Evolutionary conservation across 2,113 vertebrate species (phyloP).

Genomic region (Phylloscopus trochilus): DNA sequence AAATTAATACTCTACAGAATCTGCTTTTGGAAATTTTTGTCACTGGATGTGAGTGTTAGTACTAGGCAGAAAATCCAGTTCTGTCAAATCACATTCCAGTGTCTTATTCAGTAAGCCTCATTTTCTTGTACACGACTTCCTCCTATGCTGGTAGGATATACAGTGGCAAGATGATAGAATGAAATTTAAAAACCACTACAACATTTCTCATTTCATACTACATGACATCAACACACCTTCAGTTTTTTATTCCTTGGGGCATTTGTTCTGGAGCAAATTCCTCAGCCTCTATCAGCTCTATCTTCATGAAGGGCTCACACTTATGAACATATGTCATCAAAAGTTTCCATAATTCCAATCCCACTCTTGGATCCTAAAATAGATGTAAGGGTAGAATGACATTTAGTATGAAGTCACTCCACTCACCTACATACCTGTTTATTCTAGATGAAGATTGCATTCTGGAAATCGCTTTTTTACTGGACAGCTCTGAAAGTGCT

Average conservation of each 20-base stretch:
- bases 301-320: not conserved
- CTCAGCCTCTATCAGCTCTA: not conserved
- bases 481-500: slow-evolving; percentile 91
- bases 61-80: not conserved
- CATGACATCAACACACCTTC: not conserved
- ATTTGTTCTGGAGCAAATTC: not conserved
- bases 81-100: not conserved
- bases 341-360: not conserved
- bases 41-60: not conserved
- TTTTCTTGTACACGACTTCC: not conserved
- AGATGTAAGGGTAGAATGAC: not conserved
- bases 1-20: not conserved
- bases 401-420: not conserved
- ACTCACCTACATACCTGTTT: not conserved
- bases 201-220: not conserved
- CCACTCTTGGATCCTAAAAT: not conserved
- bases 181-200: not conserved
- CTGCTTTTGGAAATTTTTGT: not conserved
- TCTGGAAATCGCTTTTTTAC: slow-evolving; percentile 85
- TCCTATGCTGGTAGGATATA: not conserved
- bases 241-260: not conserved
- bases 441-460: slow-evolving; percentile 83
- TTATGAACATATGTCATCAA: not conserved
- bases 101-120: not conserved
- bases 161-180: not conserved